phyloP scores from a whole-genome alignment of 1,140 invertebrate genomes.

The honey bee (Apis mellifera) region Amel_HAv3.1 CM009942.2:7113001-7113500 shows the following conservation, averaged over 20 bases:
- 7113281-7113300: background rate
- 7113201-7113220: slow-evolving; percentile 62
- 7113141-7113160: slow-evolving; percentile 61
- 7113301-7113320: background rate
- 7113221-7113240: background rate
- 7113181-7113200: slow-evolving; percentile 62
- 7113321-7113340: background rate
- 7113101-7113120: background rate
- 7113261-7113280: slow-evolving; percentile 6
- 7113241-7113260: slow-evolving; percentile 49
- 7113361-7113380: slow-evolving; percentile 54
- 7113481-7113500: slow-evolving; percentile 86
- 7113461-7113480: slow-evolving; percentile 88
- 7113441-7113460: slow-evolving; percentile 90
- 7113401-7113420: slow-evolving; percentile 84
- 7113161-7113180: slow-evolving; percentile 71
- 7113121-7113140: slow-evolving; percentile 48
- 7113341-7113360: background rate
- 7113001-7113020: background rate
- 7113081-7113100: background rate
- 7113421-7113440: slow-evolving; percentile 89
- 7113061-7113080: background rate
- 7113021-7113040: background rate
- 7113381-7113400: slow-evolving; percentile 76
- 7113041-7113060: slow-evolving; percentile 13